Conservation (phyloP, 2,113 vertebrate species). For the Xiphophorus hellerii region DNA sequence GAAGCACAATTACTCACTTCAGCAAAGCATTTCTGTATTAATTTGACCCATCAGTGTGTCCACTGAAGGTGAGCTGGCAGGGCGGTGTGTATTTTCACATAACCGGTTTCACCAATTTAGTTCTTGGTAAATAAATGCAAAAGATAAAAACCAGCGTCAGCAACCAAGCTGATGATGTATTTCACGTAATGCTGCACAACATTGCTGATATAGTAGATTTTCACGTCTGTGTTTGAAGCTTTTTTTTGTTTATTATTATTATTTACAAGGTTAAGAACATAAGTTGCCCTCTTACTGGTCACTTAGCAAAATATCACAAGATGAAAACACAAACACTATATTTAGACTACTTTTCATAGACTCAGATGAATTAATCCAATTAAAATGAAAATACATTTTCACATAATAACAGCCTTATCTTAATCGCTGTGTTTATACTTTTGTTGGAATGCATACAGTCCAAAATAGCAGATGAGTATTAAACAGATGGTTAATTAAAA, state of each 20-base stretch:
- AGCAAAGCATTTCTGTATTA: too few relatives aligned
- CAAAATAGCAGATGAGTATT: conserved; percentile 55
- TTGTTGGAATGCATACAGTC: conserved; percentile 38
- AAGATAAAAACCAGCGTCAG: background rate
- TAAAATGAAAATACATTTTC: background rate
- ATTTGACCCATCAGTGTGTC: too few relatives aligned
- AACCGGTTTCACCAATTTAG: background rate
- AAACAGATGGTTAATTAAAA: conserved; percentile 73
- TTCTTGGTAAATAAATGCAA: background rate
- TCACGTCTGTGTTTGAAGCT: background rate
- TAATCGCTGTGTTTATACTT: conserved; percentile 63
- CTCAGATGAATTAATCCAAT: background rate
- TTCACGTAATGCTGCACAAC: background rate
- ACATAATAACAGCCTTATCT: background rate
- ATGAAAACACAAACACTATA: background rate
- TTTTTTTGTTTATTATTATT: background rate
- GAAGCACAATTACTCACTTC: too few relatives aligned
- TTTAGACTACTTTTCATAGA: background rate
- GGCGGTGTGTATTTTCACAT: too few relatives aligned
- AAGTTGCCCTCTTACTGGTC: background rate
- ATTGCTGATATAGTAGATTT: background rate
- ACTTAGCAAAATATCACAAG: background rate
- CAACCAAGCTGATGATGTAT: background rate
- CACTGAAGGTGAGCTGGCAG: too few relatives aligned
- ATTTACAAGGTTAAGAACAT: background rate